Percentiles rank a stretch among this genome's conserved stretches.
These are phyloP conservation scores for Embidobia sp. DNA, from an alignment of 2,888 invertebrate species.

Conservation along the genomic window DNA sequence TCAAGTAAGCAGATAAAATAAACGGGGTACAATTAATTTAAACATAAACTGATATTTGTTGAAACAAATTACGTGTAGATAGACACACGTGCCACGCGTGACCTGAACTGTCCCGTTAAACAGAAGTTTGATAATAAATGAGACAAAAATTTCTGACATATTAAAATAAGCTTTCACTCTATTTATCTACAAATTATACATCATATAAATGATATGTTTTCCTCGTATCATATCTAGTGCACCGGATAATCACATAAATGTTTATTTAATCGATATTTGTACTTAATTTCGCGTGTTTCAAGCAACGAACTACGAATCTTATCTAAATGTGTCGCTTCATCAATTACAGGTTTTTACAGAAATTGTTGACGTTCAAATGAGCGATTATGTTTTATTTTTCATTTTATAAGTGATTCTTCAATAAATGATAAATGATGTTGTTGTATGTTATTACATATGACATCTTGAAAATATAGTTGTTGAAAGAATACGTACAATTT, in stretches of 20 bases:
- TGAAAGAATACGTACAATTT: not conserved
- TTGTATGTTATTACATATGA: not conserved
- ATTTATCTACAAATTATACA: slow-evolving; percentile 23
- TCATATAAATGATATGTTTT: slow-evolving; percentile 19
- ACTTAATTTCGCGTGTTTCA: slow-evolving; percentile 27
- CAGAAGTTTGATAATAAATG: not conserved
- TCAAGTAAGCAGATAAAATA: no score
- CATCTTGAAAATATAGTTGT: not conserved
- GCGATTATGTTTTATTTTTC: slow-evolving; percentile 11
- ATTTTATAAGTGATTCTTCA: not conserved
- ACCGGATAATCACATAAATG: slow-evolving; percentile 22
- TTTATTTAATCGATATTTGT: slow-evolving; percentile 24
- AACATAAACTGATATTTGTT: no score
- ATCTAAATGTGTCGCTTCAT: slow-evolving; percentile 30
- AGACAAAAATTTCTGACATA: slow-evolving; percentile 4
- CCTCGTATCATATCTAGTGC: slow-evolving; percentile 22
- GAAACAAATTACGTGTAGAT: no score
- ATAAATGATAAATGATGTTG: not conserved
- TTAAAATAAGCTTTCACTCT: slow-evolving; percentile 18
- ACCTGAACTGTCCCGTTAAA: not conserved
- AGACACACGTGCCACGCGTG: no score
- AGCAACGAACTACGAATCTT: slow-evolving; percentile 32
- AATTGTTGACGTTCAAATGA: slow-evolving; percentile 21
- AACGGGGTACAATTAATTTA: no score
- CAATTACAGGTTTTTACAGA: slow-evolving; percentile 22